These are phyloP conservation scores for Oceanodroma leucorhoa DNA, from an alignment of 2,797 vertebrate species.

Conservation along the genomic window DNA sequence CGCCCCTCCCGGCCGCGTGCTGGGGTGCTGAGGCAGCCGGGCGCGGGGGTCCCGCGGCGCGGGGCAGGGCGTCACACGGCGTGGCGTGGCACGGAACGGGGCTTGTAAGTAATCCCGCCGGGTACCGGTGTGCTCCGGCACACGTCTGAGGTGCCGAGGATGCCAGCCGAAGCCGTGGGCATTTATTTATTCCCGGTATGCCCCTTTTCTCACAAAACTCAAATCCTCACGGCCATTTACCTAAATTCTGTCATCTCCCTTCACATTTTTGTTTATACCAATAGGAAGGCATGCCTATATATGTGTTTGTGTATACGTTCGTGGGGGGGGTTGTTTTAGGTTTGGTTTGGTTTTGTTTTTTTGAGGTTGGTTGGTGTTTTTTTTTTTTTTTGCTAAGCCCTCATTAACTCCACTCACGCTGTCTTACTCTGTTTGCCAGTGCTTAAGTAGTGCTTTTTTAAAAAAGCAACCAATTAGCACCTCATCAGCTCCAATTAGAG, in stretches of 20 bases:
- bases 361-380: background rate
- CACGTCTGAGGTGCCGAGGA: background rate
- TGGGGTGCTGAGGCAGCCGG: background rate
- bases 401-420: slow-evolving; percentile 98
- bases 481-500: slow-evolving; percentile 99
- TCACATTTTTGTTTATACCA: background rate
- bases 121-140: background rate
- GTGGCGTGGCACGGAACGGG: accelerated
- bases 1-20: background rate
- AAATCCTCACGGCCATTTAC: background rate
- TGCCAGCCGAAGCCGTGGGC: background rate
- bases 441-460: slow-evolving; percentile 85
- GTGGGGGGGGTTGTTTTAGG: background rate
- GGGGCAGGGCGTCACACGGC: background rate
- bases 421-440: slow-evolving; percentile 84
- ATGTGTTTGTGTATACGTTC: no score
- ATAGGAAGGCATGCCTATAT: background rate
- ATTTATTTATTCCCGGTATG: background rate
- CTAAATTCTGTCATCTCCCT: background rate
- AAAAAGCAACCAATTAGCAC: slow-evolving; percentile 96
- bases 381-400: slow-evolving; percentile 78
- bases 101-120: accelerated
- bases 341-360: background rate
- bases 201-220: background rate
- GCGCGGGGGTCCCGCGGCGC: no score